Percentiles rank a stretch among this genome's conserved stretches.
Conservation (phyloP, 2,113 vertebrate genomes). For the Tauraco erythrolophus region DNA sequence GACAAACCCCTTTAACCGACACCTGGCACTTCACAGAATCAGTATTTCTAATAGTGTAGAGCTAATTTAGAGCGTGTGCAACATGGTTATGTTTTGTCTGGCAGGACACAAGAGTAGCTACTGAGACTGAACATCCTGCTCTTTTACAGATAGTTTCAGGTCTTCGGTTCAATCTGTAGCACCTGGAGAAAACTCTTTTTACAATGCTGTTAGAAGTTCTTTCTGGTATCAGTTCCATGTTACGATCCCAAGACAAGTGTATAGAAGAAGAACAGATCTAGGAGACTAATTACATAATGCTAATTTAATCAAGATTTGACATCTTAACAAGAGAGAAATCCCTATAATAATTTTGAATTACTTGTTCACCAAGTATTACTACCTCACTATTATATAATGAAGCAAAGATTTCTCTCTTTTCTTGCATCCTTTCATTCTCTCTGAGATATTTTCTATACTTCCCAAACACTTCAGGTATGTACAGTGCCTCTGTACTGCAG, state of each 20-base stretch:
- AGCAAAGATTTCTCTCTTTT: not conserved
- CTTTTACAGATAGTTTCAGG: not conserved
- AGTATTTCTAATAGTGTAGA: not conserved
- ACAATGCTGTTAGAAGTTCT: not conserved
- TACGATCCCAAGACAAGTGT: not conserved
- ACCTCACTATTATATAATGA: not conserved
- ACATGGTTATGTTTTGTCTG: not conserved
- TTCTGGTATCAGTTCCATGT: not conserved
- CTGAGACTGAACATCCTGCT: not conserved
- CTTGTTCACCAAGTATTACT: not conserved
- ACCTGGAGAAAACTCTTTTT: not conserved
- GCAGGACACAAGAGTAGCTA: not conserved
- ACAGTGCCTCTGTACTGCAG: not conserved
- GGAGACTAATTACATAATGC: not conserved
- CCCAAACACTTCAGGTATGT: not conserved
- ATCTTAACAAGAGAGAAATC: not conserved
- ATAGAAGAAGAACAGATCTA: not conserved
- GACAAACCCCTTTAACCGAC: not conserved
- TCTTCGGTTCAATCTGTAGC: not conserved
- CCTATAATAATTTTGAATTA: not conserved
- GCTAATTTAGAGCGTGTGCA: not conserved
- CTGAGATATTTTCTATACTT: not conserved
- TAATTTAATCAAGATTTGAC: constrained; percentile 2
- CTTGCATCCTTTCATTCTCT: not conserved
- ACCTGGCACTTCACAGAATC: not conserved